Evolutionary conservation across 2,113 vertebrate genomes (phyloP).

Genomic region (Pontoporia blainvillei): DNA sequence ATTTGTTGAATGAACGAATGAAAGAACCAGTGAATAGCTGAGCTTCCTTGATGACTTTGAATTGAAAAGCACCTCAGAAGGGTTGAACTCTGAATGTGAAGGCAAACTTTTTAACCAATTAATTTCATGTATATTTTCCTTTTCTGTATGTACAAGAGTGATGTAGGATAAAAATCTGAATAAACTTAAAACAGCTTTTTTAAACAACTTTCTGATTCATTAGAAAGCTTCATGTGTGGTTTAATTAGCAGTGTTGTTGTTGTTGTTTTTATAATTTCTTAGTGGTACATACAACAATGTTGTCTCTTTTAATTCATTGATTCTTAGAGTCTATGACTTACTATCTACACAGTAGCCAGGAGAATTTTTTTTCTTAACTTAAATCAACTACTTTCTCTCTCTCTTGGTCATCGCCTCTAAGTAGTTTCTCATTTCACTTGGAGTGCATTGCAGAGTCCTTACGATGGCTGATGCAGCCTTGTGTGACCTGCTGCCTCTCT

Average conservation of each 20-base stretch:
- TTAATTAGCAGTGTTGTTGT: not conserved
- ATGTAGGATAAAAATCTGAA: not conserved
- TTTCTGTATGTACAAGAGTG: not conserved
- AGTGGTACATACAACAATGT: not conserved
- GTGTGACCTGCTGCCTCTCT: not conserved
- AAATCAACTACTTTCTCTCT: not conserved
- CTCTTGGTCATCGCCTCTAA: not conserved
- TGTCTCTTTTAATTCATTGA: not conserved
- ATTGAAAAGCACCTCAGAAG: not conserved
- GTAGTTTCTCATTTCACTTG: not conserved
- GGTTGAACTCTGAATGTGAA: not conserved
- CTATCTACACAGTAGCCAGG: not conserved
- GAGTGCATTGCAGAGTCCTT: not conserved
- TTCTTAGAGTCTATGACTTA: not conserved
- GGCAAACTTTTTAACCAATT: not conserved
- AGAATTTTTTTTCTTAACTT: not conserved
- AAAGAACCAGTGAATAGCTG: not conserved
- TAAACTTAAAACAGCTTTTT: not conserved
- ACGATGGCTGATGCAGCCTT: rapidly evolving
- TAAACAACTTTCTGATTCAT: not conserved
- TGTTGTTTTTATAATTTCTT: not conserved
- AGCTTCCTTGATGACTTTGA: not conserved
- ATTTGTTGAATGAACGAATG: not conserved
- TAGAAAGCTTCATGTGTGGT: not conserved
- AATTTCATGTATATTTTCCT: not conserved